Percentiles rank a stretch among this genome's conserved stretches.
Evolutionary conservation across 2,888 invertebrate genomes (phyloP).

Genomic region (Meta bourneti): DNA sequence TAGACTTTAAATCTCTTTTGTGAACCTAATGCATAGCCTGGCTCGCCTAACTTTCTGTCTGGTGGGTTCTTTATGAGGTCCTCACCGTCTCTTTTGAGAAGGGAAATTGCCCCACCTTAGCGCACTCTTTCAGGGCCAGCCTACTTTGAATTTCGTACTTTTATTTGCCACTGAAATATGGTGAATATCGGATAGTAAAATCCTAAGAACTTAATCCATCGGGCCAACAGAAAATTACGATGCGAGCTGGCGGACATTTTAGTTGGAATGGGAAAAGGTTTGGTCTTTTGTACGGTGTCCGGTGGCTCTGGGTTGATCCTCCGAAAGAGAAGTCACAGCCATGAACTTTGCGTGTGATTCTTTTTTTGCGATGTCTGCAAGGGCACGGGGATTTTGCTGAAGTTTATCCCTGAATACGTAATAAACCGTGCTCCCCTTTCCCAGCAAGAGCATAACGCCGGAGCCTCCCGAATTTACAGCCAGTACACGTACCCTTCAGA

Average conservation of each 20-base stretch:
- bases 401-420: constrained; percentile 24
- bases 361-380: not conserved
- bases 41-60: not conserved
- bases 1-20: too few species aligned
- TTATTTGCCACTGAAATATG: constrained; percentile 1
- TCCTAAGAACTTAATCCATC: not conserved
- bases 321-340: too few species aligned
- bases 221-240: not conserved
- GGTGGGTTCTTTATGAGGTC: not conserved
- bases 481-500: constrained; percentile 57
- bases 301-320: not conserved
- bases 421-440: constrained; percentile 27
- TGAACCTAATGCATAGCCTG: not conserved
- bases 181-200: not conserved
- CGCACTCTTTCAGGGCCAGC: not conserved
- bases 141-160: not conserved
- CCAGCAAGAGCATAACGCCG: constrained; percentile 27
- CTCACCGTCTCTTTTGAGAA: not conserved
- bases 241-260: not conserved
- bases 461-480: constrained; percentile 42
- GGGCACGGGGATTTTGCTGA: not conserved
- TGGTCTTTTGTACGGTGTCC: not conserved
- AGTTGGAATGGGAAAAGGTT: not conserved
- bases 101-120: not conserved
- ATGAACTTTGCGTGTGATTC: too few species aligned